Conservation (phyloP, 53 echinoderm and acorn worm species). For the Holothuria leucospilota region DNA sequence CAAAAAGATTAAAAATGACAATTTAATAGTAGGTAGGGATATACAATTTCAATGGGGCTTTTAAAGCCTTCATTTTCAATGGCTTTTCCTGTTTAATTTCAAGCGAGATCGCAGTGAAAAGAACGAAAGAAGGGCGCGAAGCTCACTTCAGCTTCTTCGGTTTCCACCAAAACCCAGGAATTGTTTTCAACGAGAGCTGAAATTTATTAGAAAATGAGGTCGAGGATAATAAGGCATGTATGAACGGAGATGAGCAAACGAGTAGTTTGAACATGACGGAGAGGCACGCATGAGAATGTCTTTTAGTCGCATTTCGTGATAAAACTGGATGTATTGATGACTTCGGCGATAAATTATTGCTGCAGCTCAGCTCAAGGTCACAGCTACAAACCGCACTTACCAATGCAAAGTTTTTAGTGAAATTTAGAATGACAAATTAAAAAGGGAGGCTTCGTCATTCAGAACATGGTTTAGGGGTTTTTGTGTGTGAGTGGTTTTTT, state of each 20-base stretch:
- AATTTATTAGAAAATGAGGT: slow-evolving; percentile 39
- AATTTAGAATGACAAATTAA: too few relatives aligned
- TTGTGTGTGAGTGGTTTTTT: too few relatives aligned
- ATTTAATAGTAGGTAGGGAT: slow-evolving; percentile 38
- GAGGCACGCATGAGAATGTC: neutral
- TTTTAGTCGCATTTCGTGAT: too few relatives aligned
- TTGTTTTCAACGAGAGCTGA: slow-evolving; percentile 25
- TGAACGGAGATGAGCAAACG: neutral
- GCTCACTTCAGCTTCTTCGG: neutral
- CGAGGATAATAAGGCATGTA: slow-evolving; percentile 19
- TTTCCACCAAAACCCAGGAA: slow-evolving; percentile 1
- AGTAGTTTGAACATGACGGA: slow-evolving; percentile 19
- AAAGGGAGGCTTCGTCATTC: too few relatives aligned
- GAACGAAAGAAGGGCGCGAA: neutral
- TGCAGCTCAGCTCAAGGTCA: too few relatives aligned
- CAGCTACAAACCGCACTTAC: too few relatives aligned
- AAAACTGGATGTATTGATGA: too few relatives aligned
- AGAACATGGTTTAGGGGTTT: too few relatives aligned
- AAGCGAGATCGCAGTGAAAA: neutral
- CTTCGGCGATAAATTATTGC: too few relatives aligned
- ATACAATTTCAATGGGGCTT: slow-evolving; percentile 38
- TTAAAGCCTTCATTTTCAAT: slow-evolving; percentile 8
- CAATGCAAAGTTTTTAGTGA: too few relatives aligned
- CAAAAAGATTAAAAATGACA: slow-evolving; percentile 50
- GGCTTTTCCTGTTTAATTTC: slow-evolving; percentile 32